phyloP scores from a whole-genome alignment of 2,113 vertebrate species.

The Lucifuga dentata region DNA sequence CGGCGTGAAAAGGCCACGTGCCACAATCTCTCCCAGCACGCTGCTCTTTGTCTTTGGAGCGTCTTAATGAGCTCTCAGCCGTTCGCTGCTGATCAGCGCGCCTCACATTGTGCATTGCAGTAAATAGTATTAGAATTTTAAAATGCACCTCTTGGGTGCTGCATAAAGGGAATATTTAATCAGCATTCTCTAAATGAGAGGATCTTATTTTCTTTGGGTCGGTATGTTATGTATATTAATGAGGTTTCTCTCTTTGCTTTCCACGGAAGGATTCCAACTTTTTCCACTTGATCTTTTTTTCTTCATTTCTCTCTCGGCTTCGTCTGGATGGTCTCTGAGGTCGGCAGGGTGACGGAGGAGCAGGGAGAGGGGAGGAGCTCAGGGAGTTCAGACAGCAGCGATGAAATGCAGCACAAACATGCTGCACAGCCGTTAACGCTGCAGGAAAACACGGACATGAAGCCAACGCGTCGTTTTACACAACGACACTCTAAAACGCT shows the following conservation, averaged over 20 bases:
- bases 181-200: conserved; percentile 66
- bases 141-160: conserved; percentile 76
- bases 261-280: conserved; percentile 45
- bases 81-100: conserved; percentile 67
- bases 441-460: too few species aligned
- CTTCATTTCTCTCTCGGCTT: conserved; percentile 10
- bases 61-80: conserved; percentile 67
- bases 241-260: conserved; percentile 60
- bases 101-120: conserved; percentile 69
- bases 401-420: neutral
- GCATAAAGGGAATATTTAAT: conserved; percentile 80
- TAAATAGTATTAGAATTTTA: conserved; percentile 76
- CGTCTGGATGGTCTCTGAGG: conserved; percentile 16
- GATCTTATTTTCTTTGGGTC: conserved; percentile 65
- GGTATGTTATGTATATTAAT: conserved; percentile 74
- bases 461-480: too few species aligned
- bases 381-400: neutral
- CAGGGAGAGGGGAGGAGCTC: neutral
- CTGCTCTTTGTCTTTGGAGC: conserved; percentile 58
- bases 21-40: conserved; percentile 61
- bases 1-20: conserved; percentile 37
- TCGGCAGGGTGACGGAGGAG: conserved; percentile 13
- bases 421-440: too few species aligned
- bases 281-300: conserved; percentile 22
- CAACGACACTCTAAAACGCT: too few species aligned